These are phyloP conservation scores for Oeneis ivallda DNA, from an alignment of 2,888 invertebrate species.

Conservation along the genomic window DNA sequence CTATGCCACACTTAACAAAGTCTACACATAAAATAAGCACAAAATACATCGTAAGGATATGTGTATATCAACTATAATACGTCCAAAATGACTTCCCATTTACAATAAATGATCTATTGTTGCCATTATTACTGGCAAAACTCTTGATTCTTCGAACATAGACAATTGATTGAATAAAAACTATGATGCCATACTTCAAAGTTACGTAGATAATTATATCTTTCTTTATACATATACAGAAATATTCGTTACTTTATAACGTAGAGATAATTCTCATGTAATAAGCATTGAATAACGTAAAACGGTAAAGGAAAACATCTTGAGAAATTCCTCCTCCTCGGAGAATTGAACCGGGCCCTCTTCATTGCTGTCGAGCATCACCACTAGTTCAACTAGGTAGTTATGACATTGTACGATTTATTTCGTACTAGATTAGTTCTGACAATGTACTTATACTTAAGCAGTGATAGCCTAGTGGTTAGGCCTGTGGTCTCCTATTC, in stretches of 20 bases:
- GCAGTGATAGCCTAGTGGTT: no score
- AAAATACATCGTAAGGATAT: no score
- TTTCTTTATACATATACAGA: not conserved
- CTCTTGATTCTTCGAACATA: conserved; percentile 1
- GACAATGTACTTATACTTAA: no score
- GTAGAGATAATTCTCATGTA: not conserved
- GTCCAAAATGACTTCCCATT: conserved; percentile 3
- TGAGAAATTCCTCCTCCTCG: not conserved
- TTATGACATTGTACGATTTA: no score
- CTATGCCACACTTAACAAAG: no score
- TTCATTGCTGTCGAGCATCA: no score
- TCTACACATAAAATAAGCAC: not conserved
- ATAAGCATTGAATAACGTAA: not conserved
- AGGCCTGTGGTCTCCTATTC: no score
- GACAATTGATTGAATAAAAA: conserved; percentile 13
- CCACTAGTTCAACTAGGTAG: no score
- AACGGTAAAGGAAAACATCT: no score
- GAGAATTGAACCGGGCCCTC: no score
- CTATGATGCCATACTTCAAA: not conserved
- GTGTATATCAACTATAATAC: not conserved
- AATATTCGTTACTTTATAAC: not conserved
- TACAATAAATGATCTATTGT: conserved; percentile 11
- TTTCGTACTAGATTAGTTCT: no score
- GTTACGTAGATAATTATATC: not conserved
- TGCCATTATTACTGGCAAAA: conserved; percentile 9